A percentile compares a stretch with the other conserved stretches of the same genome.
Evolutionary conservation across 2,888 invertebrate genomes (phyloP).

Genomic region (Chironomus riparius): DNA sequence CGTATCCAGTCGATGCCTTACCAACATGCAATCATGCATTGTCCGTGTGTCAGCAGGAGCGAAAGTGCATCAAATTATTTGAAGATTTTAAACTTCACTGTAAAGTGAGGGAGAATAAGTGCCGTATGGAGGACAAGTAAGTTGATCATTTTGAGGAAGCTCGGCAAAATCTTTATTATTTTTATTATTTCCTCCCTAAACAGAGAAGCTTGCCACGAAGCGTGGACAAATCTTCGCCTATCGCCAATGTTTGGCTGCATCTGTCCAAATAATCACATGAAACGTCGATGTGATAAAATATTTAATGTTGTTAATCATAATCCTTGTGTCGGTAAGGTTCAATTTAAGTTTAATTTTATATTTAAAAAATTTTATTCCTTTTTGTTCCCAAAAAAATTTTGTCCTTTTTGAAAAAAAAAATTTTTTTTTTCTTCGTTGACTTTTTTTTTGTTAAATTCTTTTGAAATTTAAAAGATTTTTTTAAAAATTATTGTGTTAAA

Average conservation of each 20-base stretch:
- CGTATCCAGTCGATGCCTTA: slow-evolving; percentile 78
- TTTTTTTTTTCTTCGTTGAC: neutral
- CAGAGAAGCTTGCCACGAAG: slow-evolving; percentile 77
- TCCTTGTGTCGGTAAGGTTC: slow-evolving; percentile 80
- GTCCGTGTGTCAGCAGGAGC: slow-evolving; percentile 72
- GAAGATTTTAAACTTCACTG: slow-evolving; percentile 82
- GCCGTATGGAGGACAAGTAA: slow-evolving; percentile 82
- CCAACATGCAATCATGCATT: slow-evolving; percentile 85
- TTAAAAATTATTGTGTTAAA: neutral
- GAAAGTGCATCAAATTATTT: slow-evolving; percentile 70
- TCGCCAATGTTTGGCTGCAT: slow-evolving; percentile 90
- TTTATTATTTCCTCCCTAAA: no score
- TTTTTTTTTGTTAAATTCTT: neutral
- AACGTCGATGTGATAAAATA: slow-evolving; percentile 78
- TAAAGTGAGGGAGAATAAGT: slow-evolving; percentile 76
- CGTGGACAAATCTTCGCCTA: slow-evolving; percentile 76
- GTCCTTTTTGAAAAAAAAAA: neutral
- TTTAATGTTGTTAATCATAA: slow-evolving; percentile 86
- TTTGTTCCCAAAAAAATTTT: neutral
- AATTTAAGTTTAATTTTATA: slow-evolving; percentile 31
- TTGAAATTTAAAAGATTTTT: no score
- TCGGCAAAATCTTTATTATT: no score
- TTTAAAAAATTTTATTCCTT: neutral
- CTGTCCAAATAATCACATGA: slow-evolving; percentile 82
- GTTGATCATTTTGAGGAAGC: neutral